Conservation (phyloP, 2,797 vertebrate species). For the Hozukius guyotensis region DNA sequence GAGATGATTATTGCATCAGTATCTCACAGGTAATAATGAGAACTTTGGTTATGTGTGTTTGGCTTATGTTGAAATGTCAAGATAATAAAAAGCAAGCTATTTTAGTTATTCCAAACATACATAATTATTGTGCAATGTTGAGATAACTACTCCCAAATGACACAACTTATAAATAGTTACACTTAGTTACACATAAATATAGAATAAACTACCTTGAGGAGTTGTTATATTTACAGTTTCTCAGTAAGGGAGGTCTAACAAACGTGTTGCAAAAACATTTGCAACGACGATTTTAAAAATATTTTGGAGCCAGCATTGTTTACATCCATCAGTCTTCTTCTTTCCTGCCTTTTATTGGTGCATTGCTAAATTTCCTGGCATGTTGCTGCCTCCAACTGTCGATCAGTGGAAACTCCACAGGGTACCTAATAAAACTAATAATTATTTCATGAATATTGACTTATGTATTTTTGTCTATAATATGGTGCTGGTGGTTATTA, state of each 20-base stretch:
- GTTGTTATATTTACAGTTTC: neutral
- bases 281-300: neutral
- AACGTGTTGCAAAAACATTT: neutral
- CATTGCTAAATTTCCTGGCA: neutral
- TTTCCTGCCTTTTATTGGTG: neutral
- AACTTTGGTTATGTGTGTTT: neutral
- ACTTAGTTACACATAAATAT: neutral
- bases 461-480: too few relatives aligned
- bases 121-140: neutral
- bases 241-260: neutral
- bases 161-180: neutral
- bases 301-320: neutral
- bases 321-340: neutral
- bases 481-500: too few relatives aligned
- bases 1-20: neutral
- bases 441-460: too few relatives aligned
- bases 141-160: neutral
- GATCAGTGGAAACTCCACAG: neutral
- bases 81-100: neutral
- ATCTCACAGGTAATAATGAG: neutral
- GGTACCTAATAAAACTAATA: neutral
- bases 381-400: neutral
- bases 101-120: neutral
- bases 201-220: neutral
- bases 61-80: neutral